Base-by-base conservation (phyloP, 1,140 invertebrate species). In the Drosophila cardini region DNA sequence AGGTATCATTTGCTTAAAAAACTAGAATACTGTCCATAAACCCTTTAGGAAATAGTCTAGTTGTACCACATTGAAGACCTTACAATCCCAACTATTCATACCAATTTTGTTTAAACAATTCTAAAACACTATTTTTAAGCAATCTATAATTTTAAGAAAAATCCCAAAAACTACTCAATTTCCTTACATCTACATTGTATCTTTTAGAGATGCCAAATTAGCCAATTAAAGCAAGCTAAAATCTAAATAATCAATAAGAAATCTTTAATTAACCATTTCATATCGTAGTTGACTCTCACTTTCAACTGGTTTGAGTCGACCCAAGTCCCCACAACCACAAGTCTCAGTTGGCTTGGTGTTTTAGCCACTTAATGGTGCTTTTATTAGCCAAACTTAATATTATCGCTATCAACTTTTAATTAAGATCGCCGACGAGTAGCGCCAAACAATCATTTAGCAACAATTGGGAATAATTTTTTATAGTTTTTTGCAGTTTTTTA, bases 401-500 rank as follows among this genome's bases (percentile, higher is more conserved):
- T 78, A 87, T 83, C 84, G 70, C 69, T 38, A 80, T 74, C 80
- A 74, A 60, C 71, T 89, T 87, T 89, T 90, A 89, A 90, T 89
- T 89, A 89, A 89, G 84, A 89, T 89, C 85, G 64, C 76, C 63
- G 56, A 62, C 56, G 55, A 60, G 76, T 65, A 62, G 46, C 61
- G 58, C 36, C 46, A 13, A 11, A 26, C 34, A 4, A 53, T 34
- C 83, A 74, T 89, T 87, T 87, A 78, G 67, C 84, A 71, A 72
- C 79, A 74, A 77, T 80, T 78, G 72, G 76, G 63, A 76, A 80
- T 80, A 80, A 62, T 80, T 80, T 82, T 36, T 77, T 68, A 40
- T 52, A 26, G 21, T 76, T 76, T 63, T 38, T 50, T 36, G 10
- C 8, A 1, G 15, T 10, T 40, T 15, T 46, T 46, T 45, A 5